Evolutionary conservation across 2,113 vertebrate genomes (phyloP).

Genomic region (Sylvilagus bachmani): DNA sequence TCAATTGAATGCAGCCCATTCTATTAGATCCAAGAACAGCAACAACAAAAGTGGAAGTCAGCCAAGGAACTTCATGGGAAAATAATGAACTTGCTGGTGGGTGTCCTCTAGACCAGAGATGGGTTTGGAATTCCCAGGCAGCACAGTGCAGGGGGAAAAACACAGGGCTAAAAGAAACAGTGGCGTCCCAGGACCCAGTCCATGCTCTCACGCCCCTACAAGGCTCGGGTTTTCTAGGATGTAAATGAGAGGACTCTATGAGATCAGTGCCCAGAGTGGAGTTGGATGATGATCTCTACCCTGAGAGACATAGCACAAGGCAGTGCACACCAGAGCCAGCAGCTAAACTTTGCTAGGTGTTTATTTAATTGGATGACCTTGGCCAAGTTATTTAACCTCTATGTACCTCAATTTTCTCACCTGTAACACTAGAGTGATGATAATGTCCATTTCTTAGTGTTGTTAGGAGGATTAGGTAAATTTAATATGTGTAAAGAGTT

Average conservation of each 20-base stretch:
- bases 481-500: background rate
- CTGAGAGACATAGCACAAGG: background rate
- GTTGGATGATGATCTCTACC: background rate
- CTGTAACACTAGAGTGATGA: background rate
- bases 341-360: background rate
- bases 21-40: slow-evolving; percentile 30
- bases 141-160: background rate
- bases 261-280: background rate
- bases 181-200: background rate
- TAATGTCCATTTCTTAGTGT: background rate
- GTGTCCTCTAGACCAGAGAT: slow-evolving; percentile 20
- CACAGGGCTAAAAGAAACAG: background rate
- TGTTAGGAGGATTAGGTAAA: background rate
- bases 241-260: background rate
- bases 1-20: background rate
- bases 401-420: background rate
- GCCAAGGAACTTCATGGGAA: slow-evolving; percentile 46
- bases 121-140: background rate
- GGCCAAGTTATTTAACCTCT: background rate
- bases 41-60: slow-evolving; percentile 46
- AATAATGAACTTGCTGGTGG: slow-evolving; percentile 42
- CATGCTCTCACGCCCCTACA: rapidly evolving
- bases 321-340: background rate
- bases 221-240: background rate
- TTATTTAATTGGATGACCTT: background rate